Percentiles rank a stretch among this genome's conserved stretches.
These are phyloP conservation scores for Peribatodes rhomboidaria DNA, from an alignment of 2,888 invertebrate genomes.

Conservation along the genomic window DNA sequence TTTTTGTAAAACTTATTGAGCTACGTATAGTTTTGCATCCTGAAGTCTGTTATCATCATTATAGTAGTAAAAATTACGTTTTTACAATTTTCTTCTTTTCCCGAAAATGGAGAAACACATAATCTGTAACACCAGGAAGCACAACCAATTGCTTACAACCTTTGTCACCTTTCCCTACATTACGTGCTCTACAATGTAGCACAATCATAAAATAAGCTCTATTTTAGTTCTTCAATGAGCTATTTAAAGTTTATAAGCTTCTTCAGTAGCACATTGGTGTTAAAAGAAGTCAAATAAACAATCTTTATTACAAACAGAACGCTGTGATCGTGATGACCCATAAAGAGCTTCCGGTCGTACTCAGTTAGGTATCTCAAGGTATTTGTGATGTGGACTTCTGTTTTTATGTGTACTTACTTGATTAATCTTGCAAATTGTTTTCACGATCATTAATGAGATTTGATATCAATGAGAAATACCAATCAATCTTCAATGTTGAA, in stretches of 20 bases:
- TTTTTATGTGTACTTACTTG: not conserved
- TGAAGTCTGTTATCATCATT: too few relatives aligned
- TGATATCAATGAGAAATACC: not conserved
- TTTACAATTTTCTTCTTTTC: too few relatives aligned
- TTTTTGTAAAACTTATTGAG: too few relatives aligned
- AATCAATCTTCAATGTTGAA: too few relatives aligned
- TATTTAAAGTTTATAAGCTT: constrained; percentile 44
- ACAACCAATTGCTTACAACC: too few relatives aligned
- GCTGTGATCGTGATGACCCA: constrained; percentile 35
- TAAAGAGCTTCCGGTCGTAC: constrained; percentile 36
- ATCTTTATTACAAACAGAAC: constrained; percentile 48
- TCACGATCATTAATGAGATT: not conserved
- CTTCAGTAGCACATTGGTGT: constrained; percentile 44
- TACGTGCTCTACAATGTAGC: not conserved
- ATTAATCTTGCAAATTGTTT: not conserved
- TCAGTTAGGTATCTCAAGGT: constrained; percentile 22
- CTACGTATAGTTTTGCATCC: too few relatives aligned
- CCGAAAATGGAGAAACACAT: too few relatives aligned
- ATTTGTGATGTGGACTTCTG: not conserved
- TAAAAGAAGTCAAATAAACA: constrained; percentile 43
- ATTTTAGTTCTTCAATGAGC: constrained; percentile 34
- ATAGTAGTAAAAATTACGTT: too few relatives aligned
- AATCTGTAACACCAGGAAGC: too few relatives aligned
- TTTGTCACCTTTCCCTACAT: too few relatives aligned
- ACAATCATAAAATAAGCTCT: constrained; percentile 1